phyloP scores from a whole-genome alignment of 2,888 invertebrate species.

The Papilio elwesi region DNA sequence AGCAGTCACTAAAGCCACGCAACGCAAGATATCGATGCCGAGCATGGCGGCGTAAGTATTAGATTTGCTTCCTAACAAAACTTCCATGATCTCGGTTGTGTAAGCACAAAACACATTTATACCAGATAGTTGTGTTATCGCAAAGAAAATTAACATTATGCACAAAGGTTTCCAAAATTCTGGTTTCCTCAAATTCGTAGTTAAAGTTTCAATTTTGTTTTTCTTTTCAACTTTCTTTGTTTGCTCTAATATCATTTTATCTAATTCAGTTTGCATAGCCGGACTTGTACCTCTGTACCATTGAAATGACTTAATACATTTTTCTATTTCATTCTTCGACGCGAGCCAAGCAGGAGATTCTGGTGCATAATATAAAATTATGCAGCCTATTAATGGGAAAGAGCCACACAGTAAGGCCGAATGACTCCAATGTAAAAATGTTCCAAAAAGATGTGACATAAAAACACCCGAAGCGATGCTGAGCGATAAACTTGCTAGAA shows the following conservation, averaged over 20 bases:
- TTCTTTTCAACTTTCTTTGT: conserved; percentile 61
- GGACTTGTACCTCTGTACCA: conserved; percentile 85
- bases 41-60: conserved; percentile 87
- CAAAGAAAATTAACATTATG: conserved; percentile 86
- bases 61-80: conserved; percentile 78
- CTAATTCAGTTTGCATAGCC: conserved; percentile 77
- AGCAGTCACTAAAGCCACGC: conserved; percentile 84
- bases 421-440: conserved; percentile 84
- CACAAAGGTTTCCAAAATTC: conserved; percentile 86
- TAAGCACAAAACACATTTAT: conserved; percentile 89
- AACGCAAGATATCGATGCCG: conserved; percentile 86
- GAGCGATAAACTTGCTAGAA: conserved; percentile 85
- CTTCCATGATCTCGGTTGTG: conserved; percentile 86
- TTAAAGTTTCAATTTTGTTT: conserved; percentile 66
- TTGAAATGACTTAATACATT: conserved; percentile 84
- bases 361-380: conserved; percentile 84
- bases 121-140: conserved; percentile 88
- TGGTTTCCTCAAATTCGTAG: conserved; percentile 74
- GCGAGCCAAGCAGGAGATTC: conserved; percentile 89
- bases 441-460: conserved; percentile 86
- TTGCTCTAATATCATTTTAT: conserved; percentile 75
- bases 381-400: conserved; percentile 80
- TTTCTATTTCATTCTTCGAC: conserved; percentile 82
- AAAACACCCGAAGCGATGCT: conserved; percentile 87
- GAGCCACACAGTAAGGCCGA: conserved; percentile 82